A percentile compares a stretch with the other conserved stretches of the same genome.
Evolutionary conservation across 2,797 vertebrate genomes (phyloP).

Genomic region (Pangasius sanitwongsei): DNA sequence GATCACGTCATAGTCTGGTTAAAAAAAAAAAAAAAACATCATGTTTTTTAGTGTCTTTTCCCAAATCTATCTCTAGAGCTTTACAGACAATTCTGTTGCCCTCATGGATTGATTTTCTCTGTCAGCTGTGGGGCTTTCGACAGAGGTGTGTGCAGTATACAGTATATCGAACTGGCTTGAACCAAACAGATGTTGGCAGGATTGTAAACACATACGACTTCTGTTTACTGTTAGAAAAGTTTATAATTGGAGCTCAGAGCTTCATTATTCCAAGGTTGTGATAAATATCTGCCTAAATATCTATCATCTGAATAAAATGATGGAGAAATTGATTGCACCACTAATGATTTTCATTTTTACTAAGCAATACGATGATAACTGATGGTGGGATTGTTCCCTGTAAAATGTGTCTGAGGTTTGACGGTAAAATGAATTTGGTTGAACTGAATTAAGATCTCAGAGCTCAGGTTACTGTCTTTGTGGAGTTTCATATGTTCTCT

Average conservation of each 20-base stretch:
- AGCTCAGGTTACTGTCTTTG: background rate
- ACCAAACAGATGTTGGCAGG: conserved; percentile 8
- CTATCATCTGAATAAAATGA: background rate
- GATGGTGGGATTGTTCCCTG: background rate
- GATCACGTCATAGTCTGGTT: background rate
- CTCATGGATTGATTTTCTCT: background rate
- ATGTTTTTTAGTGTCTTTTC: background rate
- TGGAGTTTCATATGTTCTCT: background rate
- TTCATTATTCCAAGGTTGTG: conserved; percentile 6
- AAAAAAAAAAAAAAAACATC: too few relatives aligned
- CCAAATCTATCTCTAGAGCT: background rate
- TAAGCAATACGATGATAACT: conserved; percentile 1
- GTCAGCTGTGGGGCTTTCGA: background rate
- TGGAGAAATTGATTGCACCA: background rate
- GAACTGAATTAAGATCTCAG: background rate
- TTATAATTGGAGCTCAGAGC: background rate
- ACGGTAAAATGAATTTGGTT: background rate
- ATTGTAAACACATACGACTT: background rate
- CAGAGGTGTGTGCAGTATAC: background rate
- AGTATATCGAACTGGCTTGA: background rate
- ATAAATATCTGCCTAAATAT: background rate
- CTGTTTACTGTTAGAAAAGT: background rate
- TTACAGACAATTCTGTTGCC: background rate
- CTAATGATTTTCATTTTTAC: conserved; percentile 8
- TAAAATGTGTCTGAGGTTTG: background rate